These are phyloP conservation scores for Pseudoips prasinana DNA, from an alignment of 2,888 invertebrate genomes.

Conservation along the genomic window DNA sequence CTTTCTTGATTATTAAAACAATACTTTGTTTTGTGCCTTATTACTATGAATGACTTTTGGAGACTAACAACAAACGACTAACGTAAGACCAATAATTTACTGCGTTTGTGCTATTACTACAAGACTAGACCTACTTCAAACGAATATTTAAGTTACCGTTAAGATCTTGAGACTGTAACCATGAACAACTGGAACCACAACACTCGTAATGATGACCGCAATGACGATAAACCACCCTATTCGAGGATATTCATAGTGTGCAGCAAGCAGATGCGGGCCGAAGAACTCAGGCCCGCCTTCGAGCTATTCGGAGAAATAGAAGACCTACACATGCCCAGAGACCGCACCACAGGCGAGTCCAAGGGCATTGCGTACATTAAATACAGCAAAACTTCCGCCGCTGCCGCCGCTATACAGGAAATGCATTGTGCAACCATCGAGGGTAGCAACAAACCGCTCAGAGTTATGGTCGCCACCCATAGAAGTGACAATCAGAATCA, in stretches of 20 bases:
- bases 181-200: conserved; percentile 19
- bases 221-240: conserved; percentile 88
- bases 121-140: no score
- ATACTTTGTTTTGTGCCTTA: background rate
- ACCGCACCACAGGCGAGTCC: conserved; percentile 90
- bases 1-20: no score
- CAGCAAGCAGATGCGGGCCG: conserved; percentile 85
- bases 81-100: no score
- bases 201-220: conserved; percentile 50
- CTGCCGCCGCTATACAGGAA: conserved; percentile 93
- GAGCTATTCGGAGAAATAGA: conserved; percentile 91
- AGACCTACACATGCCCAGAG: conserved; percentile 94
- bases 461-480: conserved; percentile 93
- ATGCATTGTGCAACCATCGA: conserved; percentile 90
- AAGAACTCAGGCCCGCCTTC: conserved; percentile 90
- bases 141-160: no score
- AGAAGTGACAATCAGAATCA: conserved; percentile 51
- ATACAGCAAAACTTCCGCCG: conserved; percentile 94
- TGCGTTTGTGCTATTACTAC: no score
- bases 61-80: no score
- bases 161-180: conserved; percentile 4
- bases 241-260: conserved; percentile 95
- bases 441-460: conserved; percentile 88
- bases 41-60: no score
- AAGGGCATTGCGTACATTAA: conserved; percentile 97